Conservation (phyloP, 2,113 vertebrate species). For the Tragelaphus scriptus region DNA sequence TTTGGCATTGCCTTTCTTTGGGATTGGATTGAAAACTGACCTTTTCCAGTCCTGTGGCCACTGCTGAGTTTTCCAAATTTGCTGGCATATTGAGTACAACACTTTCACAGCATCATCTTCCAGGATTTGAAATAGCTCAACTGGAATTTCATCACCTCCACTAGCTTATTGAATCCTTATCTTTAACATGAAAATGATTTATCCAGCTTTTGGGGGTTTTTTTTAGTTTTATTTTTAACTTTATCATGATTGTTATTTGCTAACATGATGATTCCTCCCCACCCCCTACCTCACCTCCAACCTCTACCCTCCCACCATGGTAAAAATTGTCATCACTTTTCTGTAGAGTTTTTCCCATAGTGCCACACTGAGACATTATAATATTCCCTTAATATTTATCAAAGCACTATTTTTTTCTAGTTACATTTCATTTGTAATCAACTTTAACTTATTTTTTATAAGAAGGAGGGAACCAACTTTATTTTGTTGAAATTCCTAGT, state of each 20-base stretch:
- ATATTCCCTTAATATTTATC: background rate
- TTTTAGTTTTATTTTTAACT: background rate
- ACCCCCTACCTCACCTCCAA: accelerated
- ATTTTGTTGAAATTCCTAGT: background rate
- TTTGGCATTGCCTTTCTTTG: no score
- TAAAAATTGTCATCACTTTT: background rate
- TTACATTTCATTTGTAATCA: background rate
- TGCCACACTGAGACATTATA: background rate
- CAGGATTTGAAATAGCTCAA: no score
- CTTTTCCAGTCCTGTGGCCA: no score
- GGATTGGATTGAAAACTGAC: no score
- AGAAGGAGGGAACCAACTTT: background rate
- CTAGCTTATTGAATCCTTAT: background rate
- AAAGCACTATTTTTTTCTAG: background rate
- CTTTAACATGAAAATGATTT: background rate
- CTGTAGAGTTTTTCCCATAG: background rate
- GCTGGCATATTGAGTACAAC: no score
- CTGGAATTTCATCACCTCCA: no score
- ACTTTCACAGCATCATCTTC: no score
- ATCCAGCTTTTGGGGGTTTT: background rate
- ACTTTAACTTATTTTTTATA: background rate
- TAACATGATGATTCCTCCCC: background rate
- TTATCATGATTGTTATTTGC: background rate
- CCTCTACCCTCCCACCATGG: background rate
- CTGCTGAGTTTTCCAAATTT: no score